Evolutionary conservation across 2,888 invertebrate genomes (phyloP), one percentile per base, ranked within the genome.

Genomic region (Agelastica alni): DNA sequence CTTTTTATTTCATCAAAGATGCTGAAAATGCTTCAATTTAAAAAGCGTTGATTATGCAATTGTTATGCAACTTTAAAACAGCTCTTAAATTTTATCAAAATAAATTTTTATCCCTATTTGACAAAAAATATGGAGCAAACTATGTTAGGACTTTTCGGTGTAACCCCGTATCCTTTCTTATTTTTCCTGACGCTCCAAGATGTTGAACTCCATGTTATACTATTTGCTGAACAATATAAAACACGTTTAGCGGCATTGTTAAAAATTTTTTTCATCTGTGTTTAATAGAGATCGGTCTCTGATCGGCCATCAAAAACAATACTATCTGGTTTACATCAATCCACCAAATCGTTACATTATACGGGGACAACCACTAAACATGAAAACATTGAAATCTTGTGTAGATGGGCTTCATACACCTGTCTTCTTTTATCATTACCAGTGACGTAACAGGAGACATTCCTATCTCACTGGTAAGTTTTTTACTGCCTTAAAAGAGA

Each of bases 261-360:
- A 48, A 58, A 37, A 53, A 51, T 13, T 45, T 60, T 57, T 54
- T 54, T 51, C 34, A 37, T 37, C 42, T 10, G 30, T 46, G 34
- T 58, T 56, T 59, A 66, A 64, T 62, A 64, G 53, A 59, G 62
- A 64, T 61, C 62, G 60, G 60, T 9, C 28, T 36, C 17, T 36
- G 36, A 36, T 36, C 36, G 36, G 17, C 60, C 61, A 64, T 70
- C 66, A 63, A 61, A 65, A 65, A 71, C 70, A 71, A 71, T 70
- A 66, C 69, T 69, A 70, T 71, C 71, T 53, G 61, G 58, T 65
- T 68, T 62, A 68, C 67, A 71, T 70, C 69, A 62, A 69, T 69
- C 69, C 60, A 57, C 61, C 60, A 64, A 66, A 68, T 69, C 65
- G 67, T 63, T 65, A 62, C 63, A 70, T 70, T 70, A 70, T 68